These are phyloP conservation scores for Drosophila sordidula DNA, from an alignment of 2,888 invertebrate genomes.

Conservation along the genomic window DNA sequence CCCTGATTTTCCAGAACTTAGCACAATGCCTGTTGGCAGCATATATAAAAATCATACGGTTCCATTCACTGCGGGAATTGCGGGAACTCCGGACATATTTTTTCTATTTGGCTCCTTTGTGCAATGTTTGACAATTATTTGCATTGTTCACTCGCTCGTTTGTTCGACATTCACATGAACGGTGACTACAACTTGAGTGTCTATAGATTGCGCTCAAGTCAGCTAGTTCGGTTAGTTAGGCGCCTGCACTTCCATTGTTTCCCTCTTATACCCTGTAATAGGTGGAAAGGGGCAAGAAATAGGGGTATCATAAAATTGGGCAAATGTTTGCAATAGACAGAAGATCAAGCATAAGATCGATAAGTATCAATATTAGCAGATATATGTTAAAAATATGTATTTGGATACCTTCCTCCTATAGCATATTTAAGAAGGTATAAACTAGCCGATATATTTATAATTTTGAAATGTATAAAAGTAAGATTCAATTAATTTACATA, in stretches of 20 bases:
- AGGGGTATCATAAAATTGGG: too few relatives aligned
- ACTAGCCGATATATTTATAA: too few relatives aligned
- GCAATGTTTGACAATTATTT: slow-evolving; percentile 79
- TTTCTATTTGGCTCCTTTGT: slow-evolving; percentile 47
- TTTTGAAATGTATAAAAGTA: too few relatives aligned
- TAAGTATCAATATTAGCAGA: too few relatives aligned
- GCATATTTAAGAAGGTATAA: too few relatives aligned
- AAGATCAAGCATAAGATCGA: too few relatives aligned
- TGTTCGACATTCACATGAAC: slow-evolving; percentile 76
- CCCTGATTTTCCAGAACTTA: slow-evolving; percentile 43
- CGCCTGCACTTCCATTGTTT: slow-evolving; percentile 37
- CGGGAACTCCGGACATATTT: slow-evolving; percentile 3
- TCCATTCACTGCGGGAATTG: slow-evolving; percentile 53
- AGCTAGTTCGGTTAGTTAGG: slow-evolving; percentile 50
- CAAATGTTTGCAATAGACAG: too few relatives aligned
- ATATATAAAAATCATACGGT: slow-evolving; percentile 75
- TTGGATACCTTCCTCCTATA: too few relatives aligned
- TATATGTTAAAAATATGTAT: too few relatives aligned
- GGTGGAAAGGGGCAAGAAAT: background rate
- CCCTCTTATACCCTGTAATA: background rate
- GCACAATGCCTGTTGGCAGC: slow-evolving; percentile 65
- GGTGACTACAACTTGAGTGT: slow-evolving; percentile 76
- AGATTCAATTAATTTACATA: too few relatives aligned
- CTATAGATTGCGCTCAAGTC: slow-evolving; percentile 47
- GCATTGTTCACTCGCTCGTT: slow-evolving; percentile 76